phyloP scores from a whole-genome alignment of 1,140 invertebrate species.

The Bombus polaris region DNA sequence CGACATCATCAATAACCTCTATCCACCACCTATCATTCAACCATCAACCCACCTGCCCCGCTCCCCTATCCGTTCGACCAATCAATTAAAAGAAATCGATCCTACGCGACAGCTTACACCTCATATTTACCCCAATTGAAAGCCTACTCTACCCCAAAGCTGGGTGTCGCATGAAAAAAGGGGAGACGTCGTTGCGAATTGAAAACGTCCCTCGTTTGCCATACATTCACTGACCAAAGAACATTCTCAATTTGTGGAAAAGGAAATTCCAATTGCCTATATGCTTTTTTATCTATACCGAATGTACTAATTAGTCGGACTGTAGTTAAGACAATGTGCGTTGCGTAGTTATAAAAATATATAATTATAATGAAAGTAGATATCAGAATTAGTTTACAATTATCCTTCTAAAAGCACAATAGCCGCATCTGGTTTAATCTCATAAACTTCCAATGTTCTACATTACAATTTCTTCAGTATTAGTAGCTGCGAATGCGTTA shows the following conservation, averaged over 20 bases:
- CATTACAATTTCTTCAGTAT: too few species aligned
- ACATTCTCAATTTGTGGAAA: background rate
- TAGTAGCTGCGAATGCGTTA: too few species aligned
- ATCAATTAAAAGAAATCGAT: conserved; percentile 41
- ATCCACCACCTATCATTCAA: background rate
- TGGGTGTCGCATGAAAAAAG: background rate
- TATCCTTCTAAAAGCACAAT: too few species aligned
- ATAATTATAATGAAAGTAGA: too few species aligned
- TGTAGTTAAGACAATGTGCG: background rate
- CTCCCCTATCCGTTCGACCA: background rate
- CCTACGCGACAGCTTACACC: conserved; percentile 4
- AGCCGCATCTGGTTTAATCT: too few species aligned
- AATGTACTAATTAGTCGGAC: background rate
- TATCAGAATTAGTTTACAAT: too few species aligned
- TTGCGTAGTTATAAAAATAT: too few species aligned
- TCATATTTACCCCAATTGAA: conserved; percentile 15
- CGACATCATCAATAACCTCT: conserved; percentile 10
- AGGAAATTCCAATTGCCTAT: background rate
- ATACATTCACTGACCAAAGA: background rate
- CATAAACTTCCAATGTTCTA: too few species aligned
- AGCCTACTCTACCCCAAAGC: background rate
- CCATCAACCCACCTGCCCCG: background rate
- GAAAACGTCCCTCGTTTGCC: background rate
- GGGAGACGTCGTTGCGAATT: background rate
- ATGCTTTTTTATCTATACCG: background rate